These are phyloP conservation scores for Rhabdornis inornatus DNA, from an alignment of 2,113 vertebrate genomes.

Conservation along the genomic window DNA sequence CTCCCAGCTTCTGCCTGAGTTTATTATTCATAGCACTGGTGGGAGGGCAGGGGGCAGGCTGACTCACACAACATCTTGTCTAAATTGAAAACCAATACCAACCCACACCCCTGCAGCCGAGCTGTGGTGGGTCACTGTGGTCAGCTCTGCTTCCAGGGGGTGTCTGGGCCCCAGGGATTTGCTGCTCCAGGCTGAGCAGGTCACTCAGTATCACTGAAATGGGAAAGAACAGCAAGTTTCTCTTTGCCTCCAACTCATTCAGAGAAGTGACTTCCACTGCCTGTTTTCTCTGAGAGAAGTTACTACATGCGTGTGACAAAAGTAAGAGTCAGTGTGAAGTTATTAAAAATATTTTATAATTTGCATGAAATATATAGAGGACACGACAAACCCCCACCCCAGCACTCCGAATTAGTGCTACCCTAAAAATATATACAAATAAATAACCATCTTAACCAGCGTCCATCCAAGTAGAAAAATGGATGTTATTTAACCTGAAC, in stretches of 20 bases:
- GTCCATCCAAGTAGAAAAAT: background rate
- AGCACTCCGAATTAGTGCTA: background rate
- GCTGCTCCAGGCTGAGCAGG: background rate
- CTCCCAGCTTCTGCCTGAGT: slow-evolving; percentile 22
- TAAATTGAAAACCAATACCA: slow-evolving; percentile 60
- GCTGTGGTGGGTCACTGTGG: slow-evolving; percentile 42
- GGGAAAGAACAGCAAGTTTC: background rate
- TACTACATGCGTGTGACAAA: background rate
- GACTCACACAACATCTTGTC: slow-evolving; percentile 63
- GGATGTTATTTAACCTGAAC: background rate
- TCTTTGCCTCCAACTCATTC: background rate
- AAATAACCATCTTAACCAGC: background rate
- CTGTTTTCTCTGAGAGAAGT: background rate
- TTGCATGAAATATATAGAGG: background rate
- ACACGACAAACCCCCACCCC: background rate
- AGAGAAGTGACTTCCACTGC: background rate
- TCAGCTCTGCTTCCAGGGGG: slow-evolving; percentile 24
- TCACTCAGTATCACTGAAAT: background rate
- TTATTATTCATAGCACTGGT: slow-evolving; percentile 69
- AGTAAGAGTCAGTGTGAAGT: background rate
- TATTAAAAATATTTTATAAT: background rate
- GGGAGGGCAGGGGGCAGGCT: slow-evolving; percentile 55
- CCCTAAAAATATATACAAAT: background rate
- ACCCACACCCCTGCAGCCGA: slow-evolving; percentile 41
- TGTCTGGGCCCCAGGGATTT: slow-evolving; percentile 1